Evolutionary conservation across 2,113 vertebrate species (phyloP).

Genomic region (Caranx ignobilis): DNA sequence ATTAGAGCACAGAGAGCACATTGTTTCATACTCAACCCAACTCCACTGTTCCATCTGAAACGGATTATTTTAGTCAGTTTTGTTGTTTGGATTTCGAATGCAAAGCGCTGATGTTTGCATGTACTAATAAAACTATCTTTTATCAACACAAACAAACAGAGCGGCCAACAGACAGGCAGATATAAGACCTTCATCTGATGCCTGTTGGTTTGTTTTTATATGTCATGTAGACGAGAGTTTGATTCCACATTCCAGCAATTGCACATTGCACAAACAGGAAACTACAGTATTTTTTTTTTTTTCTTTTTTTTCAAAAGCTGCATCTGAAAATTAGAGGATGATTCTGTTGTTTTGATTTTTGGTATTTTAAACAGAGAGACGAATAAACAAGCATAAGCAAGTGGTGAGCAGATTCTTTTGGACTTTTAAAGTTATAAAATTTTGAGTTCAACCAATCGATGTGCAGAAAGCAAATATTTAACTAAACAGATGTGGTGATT

Average conservation of each 20-base stretch:
- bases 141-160: conserved; percentile 29
- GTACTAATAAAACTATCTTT: conserved; percentile 22
- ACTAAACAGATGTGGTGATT: conserved; percentile 1
- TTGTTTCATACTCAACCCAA: conserved; percentile 65
- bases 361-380: conserved; percentile 22
- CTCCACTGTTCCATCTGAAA: conserved; percentile 63
- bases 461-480: neutral
- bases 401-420: neutral
- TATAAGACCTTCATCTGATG: neutral
- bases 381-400: neutral
- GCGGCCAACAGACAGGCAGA: neutral
- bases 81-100: conserved; percentile 54
- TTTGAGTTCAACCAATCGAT: neutral
- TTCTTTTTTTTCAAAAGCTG: conserved; percentile 2
- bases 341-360: conserved; percentile 36
- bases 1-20: conserved; percentile 70
- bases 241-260: conserved; percentile 49
- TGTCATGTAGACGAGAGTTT: conserved; percentile 12
- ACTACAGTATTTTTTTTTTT: conserved; percentile 6
- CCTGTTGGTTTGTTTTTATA: conserved; percentile 16
- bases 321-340: conserved; percentile 31
- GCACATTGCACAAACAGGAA: conserved; percentile 38
- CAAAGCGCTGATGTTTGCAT: conserved; percentile 30
- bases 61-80: conserved; percentile 61
- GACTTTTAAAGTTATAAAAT: neutral